phyloP scores from a whole-genome alignment of 2,888 invertebrate genomes.

The Pegoplata infirma region DNA sequence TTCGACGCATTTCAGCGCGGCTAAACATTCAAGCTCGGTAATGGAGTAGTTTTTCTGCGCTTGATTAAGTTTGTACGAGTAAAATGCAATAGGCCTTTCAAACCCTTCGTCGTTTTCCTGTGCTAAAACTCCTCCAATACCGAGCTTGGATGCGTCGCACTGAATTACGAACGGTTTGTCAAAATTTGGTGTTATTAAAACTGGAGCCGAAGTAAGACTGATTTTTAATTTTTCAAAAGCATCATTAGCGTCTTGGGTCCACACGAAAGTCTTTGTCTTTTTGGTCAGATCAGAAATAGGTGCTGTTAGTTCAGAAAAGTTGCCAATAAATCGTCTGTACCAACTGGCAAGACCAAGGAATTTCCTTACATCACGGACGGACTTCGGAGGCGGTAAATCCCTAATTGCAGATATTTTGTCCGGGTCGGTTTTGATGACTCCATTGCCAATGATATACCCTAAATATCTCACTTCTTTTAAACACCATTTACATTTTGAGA shows the following conservation, averaged over 20 bases:
- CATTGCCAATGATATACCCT: slow-evolving; percentile 57
- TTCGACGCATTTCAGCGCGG: slow-evolving; percentile 10
- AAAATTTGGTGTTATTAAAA: slow-evolving; percentile 54
- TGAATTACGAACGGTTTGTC: slow-evolving; percentile 45
- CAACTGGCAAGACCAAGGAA: slow-evolving; percentile 61
- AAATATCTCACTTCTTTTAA: slow-evolving; percentile 55
- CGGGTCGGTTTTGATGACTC: slow-evolving; percentile 54
- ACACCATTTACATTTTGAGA: slow-evolving; percentile 54
- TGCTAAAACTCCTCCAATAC: neutral
- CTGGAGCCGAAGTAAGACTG: slow-evolving; percentile 40
- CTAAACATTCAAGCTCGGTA: slow-evolving; percentile 24
- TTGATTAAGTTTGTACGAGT: slow-evolving; percentile 50
- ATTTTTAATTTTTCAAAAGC: slow-evolving; percentile 47
- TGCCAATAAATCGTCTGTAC: slow-evolving; percentile 50
- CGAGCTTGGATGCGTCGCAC: slow-evolving; percentile 33
- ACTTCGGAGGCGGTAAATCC: slow-evolving; percentile 46
- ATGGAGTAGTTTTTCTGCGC: slow-evolving; percentile 48
- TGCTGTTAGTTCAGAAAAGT: slow-evolving; percentile 33
- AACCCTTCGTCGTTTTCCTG: slow-evolving; percentile 25
- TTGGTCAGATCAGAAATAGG: slow-evolving; percentile 44
- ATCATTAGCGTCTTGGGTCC: slow-evolving; percentile 40
- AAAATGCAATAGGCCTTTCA: slow-evolving; percentile 43
- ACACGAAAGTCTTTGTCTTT: slow-evolving; percentile 28
- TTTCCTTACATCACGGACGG: slow-evolving; percentile 42
- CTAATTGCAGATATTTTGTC: slow-evolving; percentile 55